These are phyloP conservation scores for Saxidomus purpurata DNA, from an alignment of 1,140 invertebrate genomes.

Conservation along the genomic window DNA sequence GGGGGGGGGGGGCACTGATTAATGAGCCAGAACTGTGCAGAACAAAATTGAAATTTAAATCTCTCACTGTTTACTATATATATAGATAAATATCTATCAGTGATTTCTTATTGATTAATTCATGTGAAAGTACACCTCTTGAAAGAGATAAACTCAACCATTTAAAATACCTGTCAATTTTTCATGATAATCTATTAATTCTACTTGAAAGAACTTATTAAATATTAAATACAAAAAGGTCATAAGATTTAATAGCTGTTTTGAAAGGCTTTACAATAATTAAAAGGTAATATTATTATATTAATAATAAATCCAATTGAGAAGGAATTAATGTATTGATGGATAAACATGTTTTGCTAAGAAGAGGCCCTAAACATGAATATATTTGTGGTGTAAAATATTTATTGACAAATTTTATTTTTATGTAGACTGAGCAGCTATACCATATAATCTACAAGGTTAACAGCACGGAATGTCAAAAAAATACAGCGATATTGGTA, in stretches of 20 bases:
- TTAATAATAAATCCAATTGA: conserved; percentile 35
- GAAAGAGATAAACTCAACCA: neutral
- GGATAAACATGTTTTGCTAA: neutral
- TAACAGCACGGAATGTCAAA: no score
- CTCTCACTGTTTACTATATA: neutral
- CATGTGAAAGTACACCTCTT: neutral
- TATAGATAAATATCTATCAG: neutral
- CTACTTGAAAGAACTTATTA: neutral
- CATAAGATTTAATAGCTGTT: neutral
- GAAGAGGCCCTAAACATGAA: neutral
- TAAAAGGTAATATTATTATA: conserved; percentile 39
- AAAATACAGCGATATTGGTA: no score
- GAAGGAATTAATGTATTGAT: neutral
- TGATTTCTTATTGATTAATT: neutral
- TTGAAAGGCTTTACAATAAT: conserved; percentile 9
- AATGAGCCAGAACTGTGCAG: neutral
- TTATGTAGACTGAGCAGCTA: no score
- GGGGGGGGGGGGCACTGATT: no score
- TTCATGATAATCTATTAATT: neutral
- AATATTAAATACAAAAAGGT: conserved; percentile 1
- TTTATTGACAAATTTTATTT: no score
- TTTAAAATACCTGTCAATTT: neutral
- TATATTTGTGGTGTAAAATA: no score
- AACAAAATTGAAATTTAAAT: neutral
- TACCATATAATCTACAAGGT: no score